These are phyloP conservation scores for Marasmarcha lunaedactyla DNA, from an alignment of 2,888 invertebrate genomes.

Conservation along the genomic window DNA sequence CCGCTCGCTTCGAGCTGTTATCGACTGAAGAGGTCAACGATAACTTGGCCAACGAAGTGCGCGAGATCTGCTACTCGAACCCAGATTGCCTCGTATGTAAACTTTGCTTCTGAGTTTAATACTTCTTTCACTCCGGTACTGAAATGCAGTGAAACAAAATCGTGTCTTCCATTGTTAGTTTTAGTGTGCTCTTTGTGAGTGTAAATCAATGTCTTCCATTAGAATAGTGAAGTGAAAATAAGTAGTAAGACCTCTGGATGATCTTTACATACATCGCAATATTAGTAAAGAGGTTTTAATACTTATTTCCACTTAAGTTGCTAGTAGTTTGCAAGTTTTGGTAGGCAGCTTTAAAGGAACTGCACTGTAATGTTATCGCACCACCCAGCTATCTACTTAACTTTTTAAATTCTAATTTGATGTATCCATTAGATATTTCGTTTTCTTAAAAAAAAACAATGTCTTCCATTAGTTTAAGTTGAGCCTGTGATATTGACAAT, in stretches of 20 bases:
- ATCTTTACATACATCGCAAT: slow-evolving; percentile 25
- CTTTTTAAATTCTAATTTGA: slow-evolving; percentile 23
- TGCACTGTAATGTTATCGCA: slow-evolving; percentile 63
- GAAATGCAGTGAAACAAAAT: slow-evolving; percentile 61
- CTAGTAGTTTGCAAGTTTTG: slow-evolving; percentile 49
- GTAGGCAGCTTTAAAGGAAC: slow-evolving; percentile 66
- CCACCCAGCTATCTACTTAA: slow-evolving; percentile 37
- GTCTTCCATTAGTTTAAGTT: slow-evolving; percentile 56
- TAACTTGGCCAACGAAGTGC: slow-evolving; percentile 70
- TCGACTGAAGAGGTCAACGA: slow-evolving; percentile 60
- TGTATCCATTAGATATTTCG: slow-evolving; percentile 19
- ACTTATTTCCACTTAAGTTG: not conserved
- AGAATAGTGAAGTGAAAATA: slow-evolving; percentile 43
- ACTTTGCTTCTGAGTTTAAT: slow-evolving; percentile 40
- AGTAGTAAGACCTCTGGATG: slow-evolving; percentile 12
- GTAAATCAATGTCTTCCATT: slow-evolving; percentile 56
- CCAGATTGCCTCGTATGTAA: slow-evolving; percentile 58
- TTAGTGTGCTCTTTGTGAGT: slow-evolving; percentile 35
- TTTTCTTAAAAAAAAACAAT: slow-evolving; percentile 31
- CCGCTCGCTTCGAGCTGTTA: slow-evolving; percentile 48
- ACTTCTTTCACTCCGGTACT: slow-evolving; percentile 17
- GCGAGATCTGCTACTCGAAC: slow-evolving; percentile 62
- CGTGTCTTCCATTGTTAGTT: slow-evolving; percentile 63
- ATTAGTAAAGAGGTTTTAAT: slow-evolving; percentile 17
- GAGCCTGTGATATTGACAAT: slow-evolving; percentile 53